phyloP scores from a whole-genome alignment of 2,888 invertebrate genomes.

The Cremastobaeus sp. region DNA sequence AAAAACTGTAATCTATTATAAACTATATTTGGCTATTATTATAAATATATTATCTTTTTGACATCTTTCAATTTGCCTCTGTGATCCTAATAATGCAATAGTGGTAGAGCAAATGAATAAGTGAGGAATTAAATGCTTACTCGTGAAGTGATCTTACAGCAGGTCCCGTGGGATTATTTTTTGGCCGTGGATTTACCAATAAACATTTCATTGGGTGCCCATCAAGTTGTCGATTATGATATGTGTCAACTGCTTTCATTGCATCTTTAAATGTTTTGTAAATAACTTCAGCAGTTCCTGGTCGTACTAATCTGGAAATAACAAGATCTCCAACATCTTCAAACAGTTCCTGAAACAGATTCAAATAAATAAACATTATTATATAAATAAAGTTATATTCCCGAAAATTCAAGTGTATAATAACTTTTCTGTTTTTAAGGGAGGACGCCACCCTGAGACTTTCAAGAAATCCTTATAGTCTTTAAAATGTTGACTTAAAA shows the following conservation, averaged over 20 bases:
- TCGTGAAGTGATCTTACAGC: slow-evolving; percentile 76
- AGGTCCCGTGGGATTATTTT: slow-evolving; percentile 81
- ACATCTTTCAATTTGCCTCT: no score
- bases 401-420: no score
- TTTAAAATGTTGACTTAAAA: no score
- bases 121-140: no score
- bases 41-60: no score
- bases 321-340: slow-evolving; percentile 93
- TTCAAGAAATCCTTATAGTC: no score
- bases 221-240: slow-evolving; percentile 95
- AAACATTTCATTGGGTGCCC: slow-evolving; percentile 96
- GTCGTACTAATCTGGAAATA: slow-evolving; percentile 89
- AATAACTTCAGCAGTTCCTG: slow-evolving; percentile 94
- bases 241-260: slow-evolving; percentile 92
- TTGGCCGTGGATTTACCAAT: slow-evolving; percentile 87
- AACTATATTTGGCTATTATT: background rate
- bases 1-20: no score
- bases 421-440: no score
- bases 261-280: slow-evolving; percentile 92
- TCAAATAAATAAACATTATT: background rate
- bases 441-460: no score
- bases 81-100: no score
- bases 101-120: no score
- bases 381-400: background rate
- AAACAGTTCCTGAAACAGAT: slow-evolving; percentile 87